Percentiles rank a stretch among this genome's conserved stretches.
Conservation (phyloP, 2,113 vertebrate species). For the Ifrita kowaldi region DNA sequence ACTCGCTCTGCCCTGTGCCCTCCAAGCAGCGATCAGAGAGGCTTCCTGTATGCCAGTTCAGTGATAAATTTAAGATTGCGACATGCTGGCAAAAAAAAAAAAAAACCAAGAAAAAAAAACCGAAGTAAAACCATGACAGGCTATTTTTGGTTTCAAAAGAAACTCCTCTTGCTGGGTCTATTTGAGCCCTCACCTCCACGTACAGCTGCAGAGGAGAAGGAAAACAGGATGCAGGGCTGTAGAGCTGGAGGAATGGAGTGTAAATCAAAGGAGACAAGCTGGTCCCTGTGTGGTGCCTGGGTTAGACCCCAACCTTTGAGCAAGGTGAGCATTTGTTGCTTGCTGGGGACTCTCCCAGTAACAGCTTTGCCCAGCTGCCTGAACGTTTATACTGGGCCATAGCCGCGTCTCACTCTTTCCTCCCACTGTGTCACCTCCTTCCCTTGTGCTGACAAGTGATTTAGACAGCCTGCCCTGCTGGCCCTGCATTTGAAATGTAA, state of each 20-base stretch:
- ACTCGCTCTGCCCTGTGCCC: slow-evolving; percentile 19
- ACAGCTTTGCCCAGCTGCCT: neutral
- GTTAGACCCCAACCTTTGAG: neutral
- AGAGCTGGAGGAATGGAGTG: neutral
- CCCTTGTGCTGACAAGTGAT: slow-evolving; percentile 53
- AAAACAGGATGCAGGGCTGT: slow-evolving; percentile 48
- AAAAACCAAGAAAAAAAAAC: neutral
- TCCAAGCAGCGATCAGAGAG: neutral
- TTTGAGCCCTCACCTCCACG: neutral
- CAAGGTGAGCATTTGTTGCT: neutral
- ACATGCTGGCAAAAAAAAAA: neutral
- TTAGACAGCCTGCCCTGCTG: slow-evolving; percentile 44
- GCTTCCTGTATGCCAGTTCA: neutral
- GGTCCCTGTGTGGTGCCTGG: neutral
- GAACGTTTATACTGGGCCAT: neutral
- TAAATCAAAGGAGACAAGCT: slow-evolving; percentile 46
- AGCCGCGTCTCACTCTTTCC: neutral
- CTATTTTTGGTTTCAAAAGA: slow-evolving; percentile 45
- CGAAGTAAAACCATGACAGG: neutral
- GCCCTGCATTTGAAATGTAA: slow-evolving; percentile 56
- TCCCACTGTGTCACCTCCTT: slow-evolving; percentile 58
- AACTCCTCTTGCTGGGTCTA: neutral
- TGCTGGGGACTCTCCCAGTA: neutral
- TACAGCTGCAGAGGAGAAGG: slow-evolving; percentile 23
- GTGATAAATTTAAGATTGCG: neutral